Evolutionary conservation across 1,140 invertebrate species (phyloP).

Genomic region (Papilio polyxenes): DNA sequence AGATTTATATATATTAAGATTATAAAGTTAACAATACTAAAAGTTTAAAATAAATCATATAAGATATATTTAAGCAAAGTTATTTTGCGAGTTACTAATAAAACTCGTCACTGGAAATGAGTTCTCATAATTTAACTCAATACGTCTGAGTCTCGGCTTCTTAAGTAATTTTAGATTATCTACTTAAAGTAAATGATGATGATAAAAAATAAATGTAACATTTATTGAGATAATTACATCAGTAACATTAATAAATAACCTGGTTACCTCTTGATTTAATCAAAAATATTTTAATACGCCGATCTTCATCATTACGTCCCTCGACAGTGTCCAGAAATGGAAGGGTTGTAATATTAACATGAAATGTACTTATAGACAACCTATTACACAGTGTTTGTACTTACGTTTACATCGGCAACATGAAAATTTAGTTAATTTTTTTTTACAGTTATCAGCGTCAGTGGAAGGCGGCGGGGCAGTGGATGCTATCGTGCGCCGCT

Average conservation of each 20-base stretch:
- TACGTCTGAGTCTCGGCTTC: background rate
- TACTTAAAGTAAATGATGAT: too few species aligned
- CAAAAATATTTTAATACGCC: background rate
- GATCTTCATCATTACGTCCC: background rate
- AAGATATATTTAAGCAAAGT: background rate
- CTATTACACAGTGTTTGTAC: background rate
- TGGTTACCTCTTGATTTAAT: background rate
- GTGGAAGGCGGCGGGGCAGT: conserved; percentile 59
- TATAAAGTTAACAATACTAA: background rate
- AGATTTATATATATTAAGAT: too few species aligned
- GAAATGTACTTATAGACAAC: background rate
- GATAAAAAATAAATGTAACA: too few species aligned
- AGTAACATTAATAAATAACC: background rate
- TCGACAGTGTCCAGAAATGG: background rate
- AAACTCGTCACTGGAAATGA: background rate
- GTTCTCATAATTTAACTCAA: conserved; percentile 3
- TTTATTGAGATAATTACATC: background rate
- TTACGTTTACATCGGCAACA: background rate
- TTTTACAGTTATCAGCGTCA: conserved; percentile 67
- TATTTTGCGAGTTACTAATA: background rate
- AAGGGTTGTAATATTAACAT: background rate
- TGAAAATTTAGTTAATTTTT: background rate
- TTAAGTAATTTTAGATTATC: background rate
- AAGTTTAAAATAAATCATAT: background rate
- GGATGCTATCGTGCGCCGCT: conserved; percentile 67